Base-by-base conservation (phyloP, 1,140 invertebrate genomes). In the Hylyphantes graminicola region DNA sequence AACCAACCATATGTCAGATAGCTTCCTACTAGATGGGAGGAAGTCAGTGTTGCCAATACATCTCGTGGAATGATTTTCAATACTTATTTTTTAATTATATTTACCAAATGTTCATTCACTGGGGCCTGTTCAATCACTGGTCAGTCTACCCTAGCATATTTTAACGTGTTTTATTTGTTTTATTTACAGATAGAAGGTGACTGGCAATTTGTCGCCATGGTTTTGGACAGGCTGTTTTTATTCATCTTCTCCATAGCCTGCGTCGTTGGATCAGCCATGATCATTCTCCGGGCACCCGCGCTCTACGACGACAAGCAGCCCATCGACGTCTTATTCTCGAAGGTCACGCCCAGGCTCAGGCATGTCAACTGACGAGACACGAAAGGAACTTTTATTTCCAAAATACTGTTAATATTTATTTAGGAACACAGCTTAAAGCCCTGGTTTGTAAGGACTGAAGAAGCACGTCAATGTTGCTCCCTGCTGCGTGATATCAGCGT, bases 311-410 rank as follows among this genome's bases (percentile, higher is more conserved):
- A 88, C 89, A 95, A 94, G 0, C 94, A 95, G 88, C 94, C 96
- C 5, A 97, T 97, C 86, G 96, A 97, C 89, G 82, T 95, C 91
- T 92, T 95, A 87, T 90, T 95, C 11, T 96, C 95, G 11, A 94
- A 93, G 9, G 94, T 97, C 67, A 94, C 94, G 21, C 76, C 85
- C 7, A 50, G 85, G 5, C 64, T 86, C 17, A 53, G 84, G 15
- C 86, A 86, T 61, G 61, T 59, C n/a, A 57, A 81, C 17, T 81
- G 13, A 70, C 55, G 9, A n/a, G 8, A 7, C 0, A 65, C 63
- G 17, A 35, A 35, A 65, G 21, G 17, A n/a, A 21, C 11, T 5
- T 15, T 68, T 13, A 0, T 12, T 64, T 19, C 4, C 61, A 64
- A 64, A 13, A n/a, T 64, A 64, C 10, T 19, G 0, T 64, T 13